phyloP scores from a whole-genome alignment of 1,140 invertebrate species.

The Platyura marginata region DNA sequence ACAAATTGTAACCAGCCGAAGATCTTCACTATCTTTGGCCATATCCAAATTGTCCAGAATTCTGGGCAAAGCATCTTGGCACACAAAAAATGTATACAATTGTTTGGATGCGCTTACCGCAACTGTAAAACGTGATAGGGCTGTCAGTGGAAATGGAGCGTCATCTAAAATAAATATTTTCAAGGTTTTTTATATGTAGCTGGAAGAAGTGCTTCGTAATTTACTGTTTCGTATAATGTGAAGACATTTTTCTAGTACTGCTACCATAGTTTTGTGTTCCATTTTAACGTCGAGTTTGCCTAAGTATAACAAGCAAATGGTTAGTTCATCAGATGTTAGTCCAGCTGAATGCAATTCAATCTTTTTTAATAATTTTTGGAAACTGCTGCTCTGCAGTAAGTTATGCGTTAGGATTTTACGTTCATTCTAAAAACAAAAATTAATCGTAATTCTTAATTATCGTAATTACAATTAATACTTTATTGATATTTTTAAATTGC shows the following conservation, averaged over 20 bases:
- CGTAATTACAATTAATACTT: no score
- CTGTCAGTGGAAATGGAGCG: slow-evolving; percentile 10
- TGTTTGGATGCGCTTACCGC: slow-evolving; percentile 14
- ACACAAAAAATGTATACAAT: slow-evolving; percentile 14
- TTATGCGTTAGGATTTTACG: no score
- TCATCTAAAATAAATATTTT: background rate
- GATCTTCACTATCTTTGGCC: slow-evolving; percentile 11
- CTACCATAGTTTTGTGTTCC: background rate
- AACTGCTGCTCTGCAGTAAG: no score
- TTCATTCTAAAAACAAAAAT: no score
- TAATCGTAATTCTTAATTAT: no score
- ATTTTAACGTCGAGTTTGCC: background rate
- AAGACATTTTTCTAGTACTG: background rate
- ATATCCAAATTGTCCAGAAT: slow-evolving; percentile 9
- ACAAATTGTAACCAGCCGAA: slow-evolving; percentile 16
- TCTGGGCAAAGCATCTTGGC: slow-evolving; percentile 12
- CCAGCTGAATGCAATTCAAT: background rate
- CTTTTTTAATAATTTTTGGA: background rate
- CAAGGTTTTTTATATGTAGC: background rate
- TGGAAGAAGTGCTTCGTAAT: background rate
- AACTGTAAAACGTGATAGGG: slow-evolving; percentile 16
- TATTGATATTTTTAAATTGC: no score
- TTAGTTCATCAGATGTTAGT: background rate
- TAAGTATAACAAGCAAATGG: background rate
- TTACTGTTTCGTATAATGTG: background rate